A percentile compares a stretch with the other conserved stretches of the same genome.
These are phyloP conservation scores for Pseudorectes ferrugineus DNA, from an alignment of 2,113 vertebrate genomes.

Conservation along the genomic window DNA sequence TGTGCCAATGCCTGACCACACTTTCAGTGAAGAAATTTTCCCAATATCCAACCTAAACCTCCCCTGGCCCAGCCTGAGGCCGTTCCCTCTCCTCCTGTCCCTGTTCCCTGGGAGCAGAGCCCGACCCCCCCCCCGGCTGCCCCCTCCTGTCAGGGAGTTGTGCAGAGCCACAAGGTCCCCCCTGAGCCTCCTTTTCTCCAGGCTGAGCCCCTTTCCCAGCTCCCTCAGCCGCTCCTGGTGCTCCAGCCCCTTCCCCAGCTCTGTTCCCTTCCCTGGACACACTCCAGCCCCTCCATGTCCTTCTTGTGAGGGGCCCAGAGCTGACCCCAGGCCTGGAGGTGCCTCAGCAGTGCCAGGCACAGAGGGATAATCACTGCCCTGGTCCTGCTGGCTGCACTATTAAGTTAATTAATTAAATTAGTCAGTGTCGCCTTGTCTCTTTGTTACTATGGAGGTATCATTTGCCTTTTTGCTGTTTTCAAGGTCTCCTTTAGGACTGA, in stretches of 20 bases:
- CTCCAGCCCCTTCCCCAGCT: neutral
- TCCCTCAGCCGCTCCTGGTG: neutral
- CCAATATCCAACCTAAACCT: too few relatives aligned
- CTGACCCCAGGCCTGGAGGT: neutral
- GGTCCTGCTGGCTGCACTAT: neutral
- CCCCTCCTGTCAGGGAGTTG: neutral
- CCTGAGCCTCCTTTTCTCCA: neutral
- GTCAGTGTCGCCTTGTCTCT: neutral
- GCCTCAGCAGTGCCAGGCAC: neutral
- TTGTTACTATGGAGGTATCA: neutral
- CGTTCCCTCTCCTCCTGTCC: too few relatives aligned
- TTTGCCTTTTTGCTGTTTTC: neutral
- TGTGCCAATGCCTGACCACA: too few relatives aligned
- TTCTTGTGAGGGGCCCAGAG: neutral
- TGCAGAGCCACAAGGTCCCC: neutral
- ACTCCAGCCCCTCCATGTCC: rapidly evolving
- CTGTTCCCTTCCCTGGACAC: rapidly evolving
- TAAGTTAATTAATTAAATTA: neutral
- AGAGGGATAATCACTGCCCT: neutral
- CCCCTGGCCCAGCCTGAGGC: too few relatives aligned
- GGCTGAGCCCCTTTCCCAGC: neutral
- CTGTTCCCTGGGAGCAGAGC: neutral
- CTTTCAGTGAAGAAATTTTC: too few relatives aligned
- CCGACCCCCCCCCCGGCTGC: neutral
- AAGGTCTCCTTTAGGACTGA: neutral